Evolutionary conservation across 2,113 vertebrate genomes (phyloP), one percentile per base, ranked within the genome.

Genomic region (Thalassoma bifasciatum): DNA sequence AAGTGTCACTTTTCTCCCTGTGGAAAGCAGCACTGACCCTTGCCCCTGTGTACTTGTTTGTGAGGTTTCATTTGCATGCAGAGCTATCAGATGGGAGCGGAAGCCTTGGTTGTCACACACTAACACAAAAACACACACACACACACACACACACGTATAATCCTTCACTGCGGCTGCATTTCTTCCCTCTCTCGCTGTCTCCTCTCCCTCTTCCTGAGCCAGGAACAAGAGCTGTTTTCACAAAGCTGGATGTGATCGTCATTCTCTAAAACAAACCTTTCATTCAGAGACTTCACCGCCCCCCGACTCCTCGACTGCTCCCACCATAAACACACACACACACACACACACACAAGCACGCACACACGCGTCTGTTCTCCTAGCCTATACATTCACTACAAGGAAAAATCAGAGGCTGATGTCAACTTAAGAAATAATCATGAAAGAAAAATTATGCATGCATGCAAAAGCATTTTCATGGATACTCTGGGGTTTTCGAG

Each of bases 191-290:
- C 10, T 68, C 42, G 21, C 81, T 42, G 65, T 66, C 83, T 79
- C 74, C 75, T 87, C 72, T 78, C 75, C 56, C 71, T 80, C 67
- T 83, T 85, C 81, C 81, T 79, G 64, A 44, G 66, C 52, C 69
- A 19, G 56, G 80, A 93, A 93, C 90, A 91, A 92, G 91, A 91
- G 83, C 60, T 52, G 91, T 92, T 93, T 94, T 92, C 86, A 94
- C 82, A 91, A 89, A 91, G 79, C 84, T 75, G 83, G 86, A 88
- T 86, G 89, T 83, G 78, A 86, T 88, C 75, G 58, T 80, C 85
- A 84, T 85, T 87, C 82, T 90, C 74, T 80, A 86, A 89, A 89
- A 92, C 92, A 93, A 93, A 87, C 87, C 86, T 73, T 87, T 89
- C 84, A 93, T 93, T 92, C 91, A 91, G 72, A 68, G 54, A 66